Conservation (phyloP, 2,797 vertebrate species). For the Leptodactylus fallax region DNA sequence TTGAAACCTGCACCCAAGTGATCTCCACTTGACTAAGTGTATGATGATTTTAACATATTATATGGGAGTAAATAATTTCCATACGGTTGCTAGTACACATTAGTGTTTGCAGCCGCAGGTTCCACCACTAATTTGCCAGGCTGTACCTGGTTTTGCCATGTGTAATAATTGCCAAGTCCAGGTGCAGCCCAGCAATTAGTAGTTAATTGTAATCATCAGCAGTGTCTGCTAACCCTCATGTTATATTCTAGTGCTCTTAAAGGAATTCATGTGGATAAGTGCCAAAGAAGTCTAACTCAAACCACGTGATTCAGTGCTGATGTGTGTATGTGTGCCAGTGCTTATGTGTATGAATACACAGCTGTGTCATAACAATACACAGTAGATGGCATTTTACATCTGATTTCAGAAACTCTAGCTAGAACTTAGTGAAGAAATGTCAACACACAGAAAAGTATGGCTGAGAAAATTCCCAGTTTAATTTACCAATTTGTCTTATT, state of each 20-base stretch:
- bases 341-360: neutral
- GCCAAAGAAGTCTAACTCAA: too few species aligned
- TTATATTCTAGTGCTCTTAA: too few species aligned
- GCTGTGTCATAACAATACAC: neutral
- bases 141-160: too few species aligned
- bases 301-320: neutral
- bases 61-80: neutral
- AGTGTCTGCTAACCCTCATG: too few species aligned
- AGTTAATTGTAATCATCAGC: too few species aligned
- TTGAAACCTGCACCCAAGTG: neutral
- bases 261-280: too few species aligned
- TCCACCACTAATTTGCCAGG: too few species aligned
- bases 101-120: too few species aligned
- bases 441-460: neutral
- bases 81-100: too few species aligned
- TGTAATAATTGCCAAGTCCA: too few species aligned
- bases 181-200: too few species aligned
- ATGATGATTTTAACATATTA: neutral
- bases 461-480: neutral
- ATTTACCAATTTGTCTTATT: constrained; percentile 13
- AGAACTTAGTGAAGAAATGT: neutral
- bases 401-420: neutral
- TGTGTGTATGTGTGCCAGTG: neutral
- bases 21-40: neutral
- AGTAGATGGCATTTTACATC: neutral